phyloP scores from a whole-genome alignment of 2,888 invertebrate species.

The Phaonia tiefii region DNA sequence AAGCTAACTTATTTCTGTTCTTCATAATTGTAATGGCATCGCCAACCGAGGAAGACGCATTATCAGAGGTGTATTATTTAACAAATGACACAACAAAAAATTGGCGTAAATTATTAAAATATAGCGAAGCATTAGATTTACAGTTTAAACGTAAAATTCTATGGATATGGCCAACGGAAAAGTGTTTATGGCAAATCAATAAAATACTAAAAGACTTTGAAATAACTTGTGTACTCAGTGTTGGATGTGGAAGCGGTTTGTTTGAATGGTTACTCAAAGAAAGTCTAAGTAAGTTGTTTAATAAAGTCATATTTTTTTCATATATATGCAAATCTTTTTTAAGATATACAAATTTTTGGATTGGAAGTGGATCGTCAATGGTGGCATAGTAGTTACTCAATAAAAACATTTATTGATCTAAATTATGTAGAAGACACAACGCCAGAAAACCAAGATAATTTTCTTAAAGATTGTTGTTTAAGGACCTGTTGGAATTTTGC shows the following conservation, averaged over 20 bases:
- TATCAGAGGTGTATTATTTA: conserved; percentile 69
- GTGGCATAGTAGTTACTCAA: conserved; percentile 90
- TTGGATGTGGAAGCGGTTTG: conserved; percentile 91
- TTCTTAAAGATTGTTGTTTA: conserved; percentile 80
- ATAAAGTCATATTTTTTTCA: background rate
- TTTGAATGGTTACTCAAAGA: conserved; percentile 89
- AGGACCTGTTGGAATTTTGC: conserved; percentile 79
- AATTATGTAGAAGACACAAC: conserved; percentile 81
- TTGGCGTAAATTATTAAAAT: conserved; percentile 81
- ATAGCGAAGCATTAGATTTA: conserved; percentile 73
- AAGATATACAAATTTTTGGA: conserved; percentile 85
- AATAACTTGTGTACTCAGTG: conserved; percentile 83
- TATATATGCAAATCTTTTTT: conserved; percentile 67
- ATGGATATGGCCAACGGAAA: conserved; percentile 88
- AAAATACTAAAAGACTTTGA: conserved; percentile 80
- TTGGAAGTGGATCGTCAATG: conserved; percentile 89
- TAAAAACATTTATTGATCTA: conserved; percentile 86
- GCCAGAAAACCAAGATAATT: conserved; percentile 59
- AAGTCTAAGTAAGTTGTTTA: conserved; percentile 83
- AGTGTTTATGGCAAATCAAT: conserved; percentile 84
- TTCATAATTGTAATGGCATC: conserved; percentile 52
- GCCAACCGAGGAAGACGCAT: conserved; percentile 53
- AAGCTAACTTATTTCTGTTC: conserved; percentile 51
- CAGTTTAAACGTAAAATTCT: conserved; percentile 82
- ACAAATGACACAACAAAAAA: conserved; percentile 68